These are phyloP conservation scores for Temnothorax ravouxi DNA, from an alignment of 2,888 invertebrate genomes.

Conservation along the genomic window DNA sequence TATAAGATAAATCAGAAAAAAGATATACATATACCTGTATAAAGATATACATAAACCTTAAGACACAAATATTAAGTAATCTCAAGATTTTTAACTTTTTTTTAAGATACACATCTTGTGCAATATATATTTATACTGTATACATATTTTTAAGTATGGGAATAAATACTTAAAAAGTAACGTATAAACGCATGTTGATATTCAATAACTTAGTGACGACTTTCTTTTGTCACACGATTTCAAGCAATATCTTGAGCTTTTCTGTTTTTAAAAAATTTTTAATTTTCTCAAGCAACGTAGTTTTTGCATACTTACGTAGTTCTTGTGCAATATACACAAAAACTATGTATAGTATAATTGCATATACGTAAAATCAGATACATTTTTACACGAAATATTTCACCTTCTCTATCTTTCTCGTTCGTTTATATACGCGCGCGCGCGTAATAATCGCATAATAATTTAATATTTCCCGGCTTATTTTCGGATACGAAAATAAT, in stretches of 20 bases:
- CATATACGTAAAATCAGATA: background rate
- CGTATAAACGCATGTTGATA: too few relatives aligned
- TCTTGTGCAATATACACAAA: too few relatives aligned
- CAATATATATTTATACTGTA: too few relatives aligned
- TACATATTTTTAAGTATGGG: too few relatives aligned
- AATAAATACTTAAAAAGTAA: too few relatives aligned
- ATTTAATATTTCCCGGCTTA: slow-evolving; percentile 23
- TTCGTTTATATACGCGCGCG: background rate
- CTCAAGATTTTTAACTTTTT: background rate
- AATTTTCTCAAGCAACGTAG: too few relatives aligned
- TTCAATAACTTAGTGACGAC: background rate
- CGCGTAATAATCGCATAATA: background rate
- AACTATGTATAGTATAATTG: background rate
- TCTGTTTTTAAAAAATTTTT: background rate
- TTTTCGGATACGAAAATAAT: slow-evolving; percentile 34
- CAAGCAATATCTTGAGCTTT: background rate
- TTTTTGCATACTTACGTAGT: too few relatives aligned
- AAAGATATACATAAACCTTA: background rate
- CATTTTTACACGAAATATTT: slow-evolving; percentile 20
- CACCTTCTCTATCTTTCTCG: background rate
- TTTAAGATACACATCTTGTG: background rate
- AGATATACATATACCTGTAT: background rate
- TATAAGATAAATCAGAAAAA: background rate
- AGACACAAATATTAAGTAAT: background rate
- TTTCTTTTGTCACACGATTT: background rate